These are phyloP conservation scores for Drosophila fulvimacula DNA, from an alignment of 2,888 invertebrate genomes.

Conservation along the genomic window DNA sequence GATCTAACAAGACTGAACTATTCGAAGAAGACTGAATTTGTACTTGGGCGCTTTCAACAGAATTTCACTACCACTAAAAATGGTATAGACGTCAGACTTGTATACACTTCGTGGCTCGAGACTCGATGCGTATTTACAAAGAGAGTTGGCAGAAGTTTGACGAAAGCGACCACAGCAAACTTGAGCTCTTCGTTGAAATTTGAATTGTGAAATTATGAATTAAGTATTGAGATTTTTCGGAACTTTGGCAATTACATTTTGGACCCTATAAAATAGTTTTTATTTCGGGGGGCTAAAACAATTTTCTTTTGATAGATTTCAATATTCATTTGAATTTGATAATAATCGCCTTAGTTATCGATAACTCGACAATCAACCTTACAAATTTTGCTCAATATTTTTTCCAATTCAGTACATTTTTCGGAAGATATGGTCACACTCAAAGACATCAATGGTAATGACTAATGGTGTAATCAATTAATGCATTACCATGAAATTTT, in stretches of 20 bases:
- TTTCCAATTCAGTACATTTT: not conserved
- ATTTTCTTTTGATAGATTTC: not conserved
- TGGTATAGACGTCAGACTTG: not conserved
- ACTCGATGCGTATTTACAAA: not conserved
- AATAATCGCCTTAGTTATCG: not conserved
- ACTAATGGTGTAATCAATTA: slow-evolving; percentile 9
- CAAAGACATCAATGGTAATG: not conserved
- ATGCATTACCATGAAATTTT: not conserved
- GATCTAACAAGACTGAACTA: slow-evolving; percentile 15
- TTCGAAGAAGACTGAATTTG: slow-evolving; percentile 2
- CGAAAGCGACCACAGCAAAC: not conserved
- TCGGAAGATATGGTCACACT: not conserved
- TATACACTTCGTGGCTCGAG: not conserved
- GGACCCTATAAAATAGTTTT: not conserved
- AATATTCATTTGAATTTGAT: not conserved
- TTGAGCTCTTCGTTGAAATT: slow-evolving; percentile 13
- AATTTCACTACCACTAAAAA: not conserved
- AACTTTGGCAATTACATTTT: slow-evolving; percentile 18
- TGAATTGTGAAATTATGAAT: slow-evolving; percentile 13
- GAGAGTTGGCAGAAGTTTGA: not conserved
- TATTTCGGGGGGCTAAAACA: not conserved
- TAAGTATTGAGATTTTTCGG: not conserved
- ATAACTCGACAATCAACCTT: not conserved
- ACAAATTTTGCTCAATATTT: not conserved
- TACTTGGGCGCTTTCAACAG: not conserved